phyloP scores from a whole-genome alignment of 2,888 invertebrate genomes.

The Iphiclides podalirius region DNA sequence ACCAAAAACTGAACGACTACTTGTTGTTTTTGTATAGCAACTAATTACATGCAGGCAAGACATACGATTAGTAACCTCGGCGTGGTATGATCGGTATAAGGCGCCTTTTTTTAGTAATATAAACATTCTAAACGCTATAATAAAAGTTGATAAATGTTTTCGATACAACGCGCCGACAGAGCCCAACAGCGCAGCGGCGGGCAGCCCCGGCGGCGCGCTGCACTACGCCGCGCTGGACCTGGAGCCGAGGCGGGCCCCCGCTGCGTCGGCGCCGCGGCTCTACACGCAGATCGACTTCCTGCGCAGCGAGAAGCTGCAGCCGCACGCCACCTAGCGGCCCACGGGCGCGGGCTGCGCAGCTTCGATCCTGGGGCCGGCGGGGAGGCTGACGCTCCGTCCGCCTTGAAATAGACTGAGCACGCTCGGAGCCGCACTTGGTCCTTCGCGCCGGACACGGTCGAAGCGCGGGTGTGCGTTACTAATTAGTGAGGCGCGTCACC shows the following conservation, averaged over 20 bases:
- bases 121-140: too few species aligned
- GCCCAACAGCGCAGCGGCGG: constrained; percentile 15
- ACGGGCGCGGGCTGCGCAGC: constrained; percentile 19
- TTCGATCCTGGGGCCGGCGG: not conserved
- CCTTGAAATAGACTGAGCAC: too few species aligned
- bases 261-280: constrained; percentile 74
- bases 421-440: not conserved
- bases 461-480: not conserved
- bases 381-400: not conserved
- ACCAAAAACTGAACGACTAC: too few species aligned
- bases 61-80: too few species aligned
- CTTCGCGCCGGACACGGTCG: not conserved
- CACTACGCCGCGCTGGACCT: constrained; percentile 72
- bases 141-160: too few species aligned
- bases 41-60: too few species aligned
- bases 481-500: constrained; percentile 27
- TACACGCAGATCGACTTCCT: constrained; percentile 92
- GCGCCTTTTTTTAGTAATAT: too few species aligned
- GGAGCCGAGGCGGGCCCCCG: constrained; percentile 52
- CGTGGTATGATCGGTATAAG: too few species aligned
- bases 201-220: constrained; percentile 37
- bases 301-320: constrained; percentile 76
- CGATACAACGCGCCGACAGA: constrained; percentile 23
- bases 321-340: constrained; percentile 33
- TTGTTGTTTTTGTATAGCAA: too few species aligned